Conservation (phyloP, 2,888 invertebrate species). For the Tanytarsus gracilentus region DNA sequence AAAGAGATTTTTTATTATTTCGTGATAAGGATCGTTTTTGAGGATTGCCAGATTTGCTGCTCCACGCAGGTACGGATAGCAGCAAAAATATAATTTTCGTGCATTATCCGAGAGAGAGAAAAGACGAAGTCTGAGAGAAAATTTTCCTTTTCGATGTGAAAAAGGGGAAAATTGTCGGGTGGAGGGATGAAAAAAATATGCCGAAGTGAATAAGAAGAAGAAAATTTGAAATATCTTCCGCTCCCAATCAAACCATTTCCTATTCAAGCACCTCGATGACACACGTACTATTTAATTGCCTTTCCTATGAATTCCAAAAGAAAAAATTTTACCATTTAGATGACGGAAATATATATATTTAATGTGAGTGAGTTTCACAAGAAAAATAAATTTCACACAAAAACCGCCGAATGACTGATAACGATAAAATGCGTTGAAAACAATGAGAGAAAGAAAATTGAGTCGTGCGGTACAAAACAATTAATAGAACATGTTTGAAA, state of each 20-base stretch:
- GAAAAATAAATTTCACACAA: slow-evolving; percentile 9
- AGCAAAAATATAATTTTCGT: neutral
- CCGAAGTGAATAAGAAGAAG: no score
- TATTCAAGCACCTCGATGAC: no score
- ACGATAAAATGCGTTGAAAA: neutral
- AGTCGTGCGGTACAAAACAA: neutral
- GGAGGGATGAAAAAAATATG: slow-evolving; percentile 4
- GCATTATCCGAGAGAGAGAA: neutral
- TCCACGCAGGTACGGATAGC: neutral
- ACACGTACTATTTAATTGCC: no score
- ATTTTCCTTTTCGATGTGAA: neutral
- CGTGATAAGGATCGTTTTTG: slow-evolving; percentile 3
- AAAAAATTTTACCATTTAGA: neutral
- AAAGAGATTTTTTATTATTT: neutral
- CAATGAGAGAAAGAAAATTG: neutral
- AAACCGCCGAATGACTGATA: slow-evolving; percentile 8
- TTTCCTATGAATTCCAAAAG: no score
- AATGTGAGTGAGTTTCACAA: slow-evolving; percentile 4
- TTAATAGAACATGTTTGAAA: neutral
- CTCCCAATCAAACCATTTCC: no score
- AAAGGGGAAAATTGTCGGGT: slow-evolving; percentile 1
- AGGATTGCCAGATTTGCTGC: neutral
- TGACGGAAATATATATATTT: neutral
- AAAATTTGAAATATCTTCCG: no score
- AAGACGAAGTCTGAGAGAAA: neutral